These are phyloP conservation scores for Panagrolaimus sp. DNA, from an alignment of 1,140 invertebrate genomes.

Conservation along the genomic window DNA sequence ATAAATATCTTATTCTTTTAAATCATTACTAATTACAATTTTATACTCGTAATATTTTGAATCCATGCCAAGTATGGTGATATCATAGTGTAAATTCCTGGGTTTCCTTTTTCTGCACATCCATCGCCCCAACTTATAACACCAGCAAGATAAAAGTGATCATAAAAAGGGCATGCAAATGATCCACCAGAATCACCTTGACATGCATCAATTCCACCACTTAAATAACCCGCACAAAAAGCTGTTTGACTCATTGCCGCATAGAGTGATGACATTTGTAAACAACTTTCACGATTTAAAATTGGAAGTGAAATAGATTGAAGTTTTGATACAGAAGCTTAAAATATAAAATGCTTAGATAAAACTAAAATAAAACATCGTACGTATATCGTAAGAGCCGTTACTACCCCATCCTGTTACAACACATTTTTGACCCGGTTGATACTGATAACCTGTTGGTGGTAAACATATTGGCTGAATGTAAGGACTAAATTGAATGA, in stretches of 20 bases:
- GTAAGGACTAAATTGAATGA: slow-evolving; percentile 16
- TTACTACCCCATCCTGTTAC: slow-evolving; percentile 29
- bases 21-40: too few relatives aligned
- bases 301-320: slow-evolving; percentile 26
- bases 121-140: slow-evolving; percentile 21
- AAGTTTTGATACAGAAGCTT: neutral
- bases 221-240: slow-evolving; percentile 23
- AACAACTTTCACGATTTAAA: slow-evolving; percentile 19
- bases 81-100: slow-evolving; percentile 44
- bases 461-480: slow-evolving; percentile 26
- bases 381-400: slow-evolving; percentile 12
- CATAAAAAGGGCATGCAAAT: slow-evolving; percentile 18
- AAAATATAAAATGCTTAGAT: neutral
- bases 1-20: too few relatives aligned
- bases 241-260: slow-evolving; percentile 13
- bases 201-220: slow-evolving; percentile 19
- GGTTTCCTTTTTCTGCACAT: slow-evolving; percentile 17
- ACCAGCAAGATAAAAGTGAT: slow-evolving; percentile 16
- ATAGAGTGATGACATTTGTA: slow-evolving; percentile 25
- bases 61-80: slow-evolving; percentile 2
- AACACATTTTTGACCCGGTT: slow-evolving; percentile 24
- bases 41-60: slow-evolving; percentile 6
- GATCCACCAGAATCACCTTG: slow-evolving; percentile 27
- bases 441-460: slow-evolving; percentile 21
- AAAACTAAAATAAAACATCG: too few relatives aligned